Conservation (phyloP, 1,140 invertebrate genomes). For the Monomorium pharaonis region DNA sequence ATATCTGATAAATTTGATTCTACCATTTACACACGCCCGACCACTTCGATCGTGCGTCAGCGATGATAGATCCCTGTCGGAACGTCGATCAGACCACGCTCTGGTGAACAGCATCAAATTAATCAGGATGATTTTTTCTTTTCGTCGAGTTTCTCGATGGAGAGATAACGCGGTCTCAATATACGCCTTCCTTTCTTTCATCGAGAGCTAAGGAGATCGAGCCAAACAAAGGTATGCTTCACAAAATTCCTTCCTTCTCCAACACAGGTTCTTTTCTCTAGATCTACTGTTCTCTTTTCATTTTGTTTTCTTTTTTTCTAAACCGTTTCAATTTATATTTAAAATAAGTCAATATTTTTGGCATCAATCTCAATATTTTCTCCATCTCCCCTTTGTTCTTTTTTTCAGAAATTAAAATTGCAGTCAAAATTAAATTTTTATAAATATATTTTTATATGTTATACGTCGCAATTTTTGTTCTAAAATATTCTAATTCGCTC, state of each 20-base stretch:
- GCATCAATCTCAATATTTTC: not conserved
- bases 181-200: slow-evolving; percentile 12
- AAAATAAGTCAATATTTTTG: not conserved
- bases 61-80: slow-evolving; percentile 38
- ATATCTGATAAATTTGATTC: not conserved
- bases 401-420: not conserved
- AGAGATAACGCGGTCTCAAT: slow-evolving; percentile 32
- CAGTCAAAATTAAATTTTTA: not conserved
- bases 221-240: slow-evolving; percentile 47
- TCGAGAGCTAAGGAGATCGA: slow-evolving; percentile 38
- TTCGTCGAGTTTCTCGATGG: slow-evolving; percentile 46
- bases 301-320: not conserved
- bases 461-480: too few species aligned
- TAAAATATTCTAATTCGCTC: not conserved
- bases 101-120: slow-evolving; percentile 55
- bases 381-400: not conserved
- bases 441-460: too few species aligned
- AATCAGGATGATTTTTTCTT: slow-evolving; percentile 63
- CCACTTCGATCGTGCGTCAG: slow-evolving; percentile 18
- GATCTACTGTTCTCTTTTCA: not conserved
- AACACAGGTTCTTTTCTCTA: not conserved
- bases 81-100: slow-evolving; percentile 36
- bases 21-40: not conserved
- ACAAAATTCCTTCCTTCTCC: slow-evolving; percentile 32
- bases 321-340: not conserved